Evolutionary conservation across 2,888 invertebrate genomes (phyloP).

Genomic region (Serrognathus titanus): DNA sequence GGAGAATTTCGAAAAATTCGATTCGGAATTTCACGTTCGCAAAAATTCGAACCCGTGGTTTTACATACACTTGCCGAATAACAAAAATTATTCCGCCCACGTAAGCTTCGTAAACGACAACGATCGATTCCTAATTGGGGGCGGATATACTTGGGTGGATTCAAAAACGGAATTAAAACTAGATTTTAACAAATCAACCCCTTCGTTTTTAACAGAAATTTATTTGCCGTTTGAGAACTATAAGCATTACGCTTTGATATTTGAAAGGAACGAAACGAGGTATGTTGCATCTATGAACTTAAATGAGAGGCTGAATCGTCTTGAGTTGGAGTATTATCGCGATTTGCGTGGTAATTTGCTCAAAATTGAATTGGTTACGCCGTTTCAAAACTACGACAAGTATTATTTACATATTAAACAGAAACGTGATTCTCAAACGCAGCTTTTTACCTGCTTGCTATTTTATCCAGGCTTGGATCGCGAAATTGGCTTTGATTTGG

Average conservation of each 20-base stretch:
- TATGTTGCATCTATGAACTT: background rate
- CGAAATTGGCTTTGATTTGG: slow-evolving; percentile 16
- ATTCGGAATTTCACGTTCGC: slow-evolving; percentile 22
- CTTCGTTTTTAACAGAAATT: background rate
- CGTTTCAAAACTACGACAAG: slow-evolving; percentile 14
- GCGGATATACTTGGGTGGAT: slow-evolving; percentile 5
- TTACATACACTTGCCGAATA: slow-evolving; percentile 15
- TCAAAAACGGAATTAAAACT: background rate
- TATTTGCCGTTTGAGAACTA: slow-evolving; percentile 1
- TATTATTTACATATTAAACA: slow-evolving; percentile 17
- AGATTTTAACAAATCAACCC: slow-evolving; percentile 1
- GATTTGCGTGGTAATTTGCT: slow-evolving; percentile 10
- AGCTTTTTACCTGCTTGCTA: slow-evolving; percentile 9
- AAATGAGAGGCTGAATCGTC: slow-evolving; percentile 1
- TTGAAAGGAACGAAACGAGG: background rate
- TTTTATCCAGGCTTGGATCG: slow-evolving; percentile 15
- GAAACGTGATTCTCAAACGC: slow-evolving; percentile 4
- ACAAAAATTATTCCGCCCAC: slow-evolving; percentile 14
- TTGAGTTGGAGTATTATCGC: background rate
- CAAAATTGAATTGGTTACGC: slow-evolving; percentile 11
- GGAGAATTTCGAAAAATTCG: slow-evolving; percentile 19
- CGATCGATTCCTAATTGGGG: slow-evolving; percentile 6
- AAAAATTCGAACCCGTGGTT: slow-evolving; percentile 20
- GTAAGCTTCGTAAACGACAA: slow-evolving; percentile 12
- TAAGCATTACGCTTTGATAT: background rate